Percentiles rank a stretch among this genome's conserved stretches.
These are phyloP conservation scores for Dasypolia templi DNA, from an alignment of 2,888 invertebrate species.

Conservation along the genomic window DNA sequence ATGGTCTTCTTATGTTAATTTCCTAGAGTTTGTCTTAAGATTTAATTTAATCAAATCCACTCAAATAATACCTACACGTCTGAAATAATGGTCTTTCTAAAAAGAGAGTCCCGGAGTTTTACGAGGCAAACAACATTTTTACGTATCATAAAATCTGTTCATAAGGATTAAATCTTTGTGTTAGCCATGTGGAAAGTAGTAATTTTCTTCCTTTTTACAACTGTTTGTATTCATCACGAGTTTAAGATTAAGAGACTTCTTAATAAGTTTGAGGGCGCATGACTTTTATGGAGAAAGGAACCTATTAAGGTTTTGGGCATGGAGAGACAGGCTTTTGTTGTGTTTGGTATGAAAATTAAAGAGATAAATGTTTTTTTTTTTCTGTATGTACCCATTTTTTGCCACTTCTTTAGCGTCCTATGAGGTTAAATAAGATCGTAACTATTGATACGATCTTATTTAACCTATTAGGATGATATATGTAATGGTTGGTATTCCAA, in stretches of 20 bases:
- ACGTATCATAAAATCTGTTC: constrained; percentile 53
- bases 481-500: too few species aligned
- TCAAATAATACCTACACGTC: neutral
- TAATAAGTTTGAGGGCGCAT: constrained; percentile 31
- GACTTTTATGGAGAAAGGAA: constrained; percentile 27
- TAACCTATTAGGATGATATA: too few species aligned
- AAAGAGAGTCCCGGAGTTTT: constrained; percentile 29
- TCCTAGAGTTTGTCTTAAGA: neutral
- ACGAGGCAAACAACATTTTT: constrained; percentile 44
- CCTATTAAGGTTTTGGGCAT: constrained; percentile 5
- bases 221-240: constrained; percentile 66
- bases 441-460: too few species aligned
- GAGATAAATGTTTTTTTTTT: neutral
- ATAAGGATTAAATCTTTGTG: constrained; percentile 49
- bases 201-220: constrained; percentile 52
- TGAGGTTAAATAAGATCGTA: too few species aligned
- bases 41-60: constrained; percentile 3
- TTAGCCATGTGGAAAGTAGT: constrained; percentile 58
- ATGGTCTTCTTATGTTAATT: neutral
- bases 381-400: neutral
- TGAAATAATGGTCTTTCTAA: constrained; percentile 16
- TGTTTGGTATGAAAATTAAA: neutral
- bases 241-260: constrained; percentile 50
- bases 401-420: too few species aligned
- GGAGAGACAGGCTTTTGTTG: neutral